Base-by-base conservation (phyloP, 2,888 invertebrate species). In the Adela reaumurella region DNA sequence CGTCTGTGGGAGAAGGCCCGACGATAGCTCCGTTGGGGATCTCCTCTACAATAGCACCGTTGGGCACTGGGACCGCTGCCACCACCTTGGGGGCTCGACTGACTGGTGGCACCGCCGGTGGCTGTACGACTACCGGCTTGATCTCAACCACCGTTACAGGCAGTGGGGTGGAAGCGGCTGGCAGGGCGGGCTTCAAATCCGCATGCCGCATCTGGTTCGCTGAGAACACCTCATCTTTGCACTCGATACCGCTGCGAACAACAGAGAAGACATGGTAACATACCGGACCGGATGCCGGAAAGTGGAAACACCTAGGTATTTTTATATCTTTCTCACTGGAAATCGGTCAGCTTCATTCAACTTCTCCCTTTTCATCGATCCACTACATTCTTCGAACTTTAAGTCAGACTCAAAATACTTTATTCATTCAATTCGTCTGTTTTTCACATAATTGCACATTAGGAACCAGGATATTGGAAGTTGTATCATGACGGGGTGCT, bases 191-290 rank as follows among this genome's bases (percentile, higher is more conserved):
- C 58, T 78, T 76, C 61, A 76, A 55, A 63, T 71, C 74, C 58
- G 64, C 72, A 62, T 71, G 68, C 64, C 66, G 70, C 69, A 76
- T 66, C 63, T 76, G 79, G 67, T 84, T 83, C 67, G 83, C 79
- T 61, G 89, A 88, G 67, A 88, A 87, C 63, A 90, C 84, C 73
- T 89, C 88, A 83, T 88, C 83, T 77, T 84, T 82, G 81, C 84
- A 84, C 83, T 90, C 90, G 74, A 90, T 83, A 68, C 86, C 89
- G 82, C 90, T 90, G 83, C 57, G 78, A 58, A 72, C 67, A 72
- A 60, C 63, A 57, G 53, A 76, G 54, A 55, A 51, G 62, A 56
- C 56, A 54, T 61, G 57, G 58, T 61, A 62, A 64, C 60, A 63
- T 61, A n/a, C n/a, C 58, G 43, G 50, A 28, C 48, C 43, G 43